These are phyloP conservation scores for Squalus acanthias DNA, from an alignment of 2,797 vertebrate species.

Conservation along the genomic window DNA sequence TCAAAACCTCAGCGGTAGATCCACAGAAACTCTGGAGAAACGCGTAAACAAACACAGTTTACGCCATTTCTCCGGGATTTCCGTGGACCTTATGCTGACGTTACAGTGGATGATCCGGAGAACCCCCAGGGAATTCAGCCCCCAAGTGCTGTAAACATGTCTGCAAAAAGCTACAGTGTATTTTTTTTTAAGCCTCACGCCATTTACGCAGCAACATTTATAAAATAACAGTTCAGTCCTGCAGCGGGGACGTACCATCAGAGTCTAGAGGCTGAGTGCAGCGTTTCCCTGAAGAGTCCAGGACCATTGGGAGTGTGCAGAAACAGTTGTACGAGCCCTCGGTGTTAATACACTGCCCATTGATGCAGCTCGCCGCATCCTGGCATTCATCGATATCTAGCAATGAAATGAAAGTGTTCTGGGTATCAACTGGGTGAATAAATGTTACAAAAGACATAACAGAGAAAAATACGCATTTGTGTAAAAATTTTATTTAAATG, in stretches of 20 bases:
- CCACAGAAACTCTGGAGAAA: no score
- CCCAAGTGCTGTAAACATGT: background rate
- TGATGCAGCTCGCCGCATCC: constrained; percentile 76
- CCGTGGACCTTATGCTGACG: background rate
- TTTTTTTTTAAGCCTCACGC: background rate
- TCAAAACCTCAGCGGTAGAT: no score
- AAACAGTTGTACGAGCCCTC: constrained; percentile 88
- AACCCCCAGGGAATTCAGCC: background rate
- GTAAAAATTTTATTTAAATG: background rate
- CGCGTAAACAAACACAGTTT: no score
- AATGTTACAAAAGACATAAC: background rate
- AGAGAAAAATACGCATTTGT: background rate
- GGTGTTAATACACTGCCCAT: constrained; percentile 81
- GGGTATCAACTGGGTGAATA: background rate
- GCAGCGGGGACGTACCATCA: constrained; percentile 60
- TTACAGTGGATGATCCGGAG: background rate
- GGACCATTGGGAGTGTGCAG: constrained; percentile 78
- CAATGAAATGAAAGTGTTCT: constrained; percentile 48
- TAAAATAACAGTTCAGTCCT: background rate
- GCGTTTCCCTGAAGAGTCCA: constrained; percentile 64
- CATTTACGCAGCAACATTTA: background rate
- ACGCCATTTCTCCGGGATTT: background rate
- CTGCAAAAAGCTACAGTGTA: background rate
- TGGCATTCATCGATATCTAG: constrained; percentile 87
- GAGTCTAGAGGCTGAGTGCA: constrained; percentile 65